These are phyloP conservation scores for Drosophila kuntzei DNA, from an alignment of 2,888 invertebrate species.

Conservation along the genomic window DNA sequence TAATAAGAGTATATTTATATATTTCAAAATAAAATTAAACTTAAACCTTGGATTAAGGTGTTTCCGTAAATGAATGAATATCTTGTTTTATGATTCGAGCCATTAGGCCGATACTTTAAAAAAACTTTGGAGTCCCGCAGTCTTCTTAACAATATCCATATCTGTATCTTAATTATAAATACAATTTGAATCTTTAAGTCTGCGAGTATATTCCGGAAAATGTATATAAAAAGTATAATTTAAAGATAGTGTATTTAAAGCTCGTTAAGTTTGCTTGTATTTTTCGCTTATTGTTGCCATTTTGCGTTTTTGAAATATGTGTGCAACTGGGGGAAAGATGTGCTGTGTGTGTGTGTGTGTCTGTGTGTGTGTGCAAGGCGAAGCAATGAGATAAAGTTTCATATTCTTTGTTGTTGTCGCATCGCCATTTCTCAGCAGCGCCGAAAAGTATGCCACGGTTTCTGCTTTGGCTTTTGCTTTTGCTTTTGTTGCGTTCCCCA, in stretches of 20 bases:
- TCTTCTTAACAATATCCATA: no score
- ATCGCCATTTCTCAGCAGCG: constrained; percentile 48
- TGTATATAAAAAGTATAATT: no score
- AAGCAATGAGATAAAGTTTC: constrained; percentile 40
- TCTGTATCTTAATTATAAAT: no score
- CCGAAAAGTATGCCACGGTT: constrained; percentile 70
- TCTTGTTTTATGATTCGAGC: no score
- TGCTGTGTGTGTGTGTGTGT: neutral
- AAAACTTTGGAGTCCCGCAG: no score
- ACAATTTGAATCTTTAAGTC: no score
- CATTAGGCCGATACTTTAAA: no score
- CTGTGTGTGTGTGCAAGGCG: constrained; percentile 3
- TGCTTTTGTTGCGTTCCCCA: constrained; percentile 2
- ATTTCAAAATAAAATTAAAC: no score
- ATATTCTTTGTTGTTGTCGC: constrained; percentile 25
- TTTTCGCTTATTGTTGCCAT: constrained; percentile 46
- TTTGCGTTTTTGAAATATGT: constrained; percentile 50
- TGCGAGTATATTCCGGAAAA: no score
- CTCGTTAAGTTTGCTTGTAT: neutral
- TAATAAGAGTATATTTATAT: no score
- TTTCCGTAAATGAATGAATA: no score
- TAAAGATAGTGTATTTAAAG: constrained; percentile 22
- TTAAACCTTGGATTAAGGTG: no score
- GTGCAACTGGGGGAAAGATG: neutral
- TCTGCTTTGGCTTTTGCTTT: constrained; percentile 3